Evolutionary conservation across 2,888 invertebrate species (phyloP).

Genomic region (Coronaproctus castanopsis): DNA sequence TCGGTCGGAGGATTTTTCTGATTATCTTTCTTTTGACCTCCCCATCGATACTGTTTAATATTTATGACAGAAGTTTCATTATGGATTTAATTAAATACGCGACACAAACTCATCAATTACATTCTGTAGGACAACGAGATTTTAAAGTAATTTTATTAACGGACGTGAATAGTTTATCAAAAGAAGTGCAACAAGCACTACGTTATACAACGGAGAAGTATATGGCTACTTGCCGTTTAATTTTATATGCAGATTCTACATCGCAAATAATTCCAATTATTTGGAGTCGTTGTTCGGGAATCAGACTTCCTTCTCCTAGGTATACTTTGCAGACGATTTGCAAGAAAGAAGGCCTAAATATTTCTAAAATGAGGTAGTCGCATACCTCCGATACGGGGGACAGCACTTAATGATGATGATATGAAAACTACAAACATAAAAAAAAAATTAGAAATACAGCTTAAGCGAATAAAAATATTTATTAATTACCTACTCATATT

Average conservation of each 20-base stretch:
- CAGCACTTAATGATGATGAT: too few species aligned
- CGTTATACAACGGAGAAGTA: slow-evolving; percentile 99
- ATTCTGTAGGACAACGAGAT: slow-evolving; percentile 63
- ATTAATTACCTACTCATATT: too few species aligned
- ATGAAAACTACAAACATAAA: too few species aligned
- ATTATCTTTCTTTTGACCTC: too few species aligned
- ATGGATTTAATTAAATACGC: slow-evolving; percentile 94
- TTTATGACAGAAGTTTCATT: slow-evolving; percentile 86
- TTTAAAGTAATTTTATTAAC: slow-evolving; percentile 93
- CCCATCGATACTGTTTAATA: too few species aligned
- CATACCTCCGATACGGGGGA: too few species aligned
- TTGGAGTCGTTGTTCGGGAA: slow-evolving; percentile 75
- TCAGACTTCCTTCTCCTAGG: slow-evolving; percentile 78
- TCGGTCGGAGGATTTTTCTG: too few species aligned
- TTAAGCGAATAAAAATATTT: too few species aligned
- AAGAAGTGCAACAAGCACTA: slow-evolving; percentile 94
- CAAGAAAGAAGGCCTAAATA: slow-evolving; percentile 56
- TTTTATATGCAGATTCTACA: slow-evolving; percentile 83
- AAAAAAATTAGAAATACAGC: too few species aligned
- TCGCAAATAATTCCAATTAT: slow-evolving; percentile 95
- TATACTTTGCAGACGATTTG: slow-evolving; percentile 36
- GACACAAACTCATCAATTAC: slow-evolving; percentile 88
- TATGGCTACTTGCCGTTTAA: slow-evolving; percentile 76
- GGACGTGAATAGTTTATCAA: slow-evolving; percentile 84
- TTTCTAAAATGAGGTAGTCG: too few species aligned